Conservation (phyloP, 2,797 vertebrate species). For the Leuciscus waleckii region DNA sequence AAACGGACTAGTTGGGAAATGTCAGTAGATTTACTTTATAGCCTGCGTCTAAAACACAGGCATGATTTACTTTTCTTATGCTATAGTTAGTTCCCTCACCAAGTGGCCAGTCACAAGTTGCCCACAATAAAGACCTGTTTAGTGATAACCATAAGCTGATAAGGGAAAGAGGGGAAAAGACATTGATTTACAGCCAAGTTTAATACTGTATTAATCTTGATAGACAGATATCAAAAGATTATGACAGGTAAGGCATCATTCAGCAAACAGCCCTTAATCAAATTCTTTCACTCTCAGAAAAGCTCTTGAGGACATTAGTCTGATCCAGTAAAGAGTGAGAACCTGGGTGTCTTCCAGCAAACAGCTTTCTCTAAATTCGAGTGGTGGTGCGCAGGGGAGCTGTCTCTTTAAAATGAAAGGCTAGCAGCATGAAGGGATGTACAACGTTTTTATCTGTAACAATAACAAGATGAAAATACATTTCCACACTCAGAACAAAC, state of each 20-base stretch:
- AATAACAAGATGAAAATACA: slow-evolving; percentile 40
- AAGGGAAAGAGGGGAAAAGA: slow-evolving; percentile 3
- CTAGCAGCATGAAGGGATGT: slow-evolving; percentile 45
- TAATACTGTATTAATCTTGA: slow-evolving; percentile 28
- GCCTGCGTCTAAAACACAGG: slow-evolving; percentile 42
- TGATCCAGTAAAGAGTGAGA: slow-evolving; percentile 36
- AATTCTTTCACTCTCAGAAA: slow-evolving; percentile 57
- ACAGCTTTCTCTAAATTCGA: slow-evolving; percentile 54
- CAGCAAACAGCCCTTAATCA: slow-evolving; percentile 51
- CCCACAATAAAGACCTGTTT: slow-evolving; percentile 22
- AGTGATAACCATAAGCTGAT: slow-evolving; percentile 23
- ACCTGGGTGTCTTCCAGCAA: slow-evolving; percentile 52
- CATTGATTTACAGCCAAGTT: slow-evolving; percentile 33
- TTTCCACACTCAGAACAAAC: slow-evolving; percentile 7
- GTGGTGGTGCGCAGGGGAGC: slow-evolving; percentile 42
- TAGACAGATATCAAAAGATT: slow-evolving; percentile 45
- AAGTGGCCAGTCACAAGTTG: slow-evolving; percentile 44
- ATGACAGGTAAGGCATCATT: slow-evolving; percentile 46
- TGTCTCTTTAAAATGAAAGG: slow-evolving; percentile 53
- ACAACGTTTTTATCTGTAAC: slow-evolving; percentile 47
- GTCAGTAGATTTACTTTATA: slow-evolving; percentile 62
- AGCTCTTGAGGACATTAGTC: slow-evolving; percentile 48
- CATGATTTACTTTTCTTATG: slow-evolving; percentile 57
- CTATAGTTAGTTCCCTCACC: slow-evolving; percentile 41
- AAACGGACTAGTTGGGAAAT: slow-evolving; percentile 59